These are phyloP conservation scores for Stichodactyla helianthus DNA, from an alignment of 64 coral and sea anemone genomes.

Conservation along the genomic window DNA sequence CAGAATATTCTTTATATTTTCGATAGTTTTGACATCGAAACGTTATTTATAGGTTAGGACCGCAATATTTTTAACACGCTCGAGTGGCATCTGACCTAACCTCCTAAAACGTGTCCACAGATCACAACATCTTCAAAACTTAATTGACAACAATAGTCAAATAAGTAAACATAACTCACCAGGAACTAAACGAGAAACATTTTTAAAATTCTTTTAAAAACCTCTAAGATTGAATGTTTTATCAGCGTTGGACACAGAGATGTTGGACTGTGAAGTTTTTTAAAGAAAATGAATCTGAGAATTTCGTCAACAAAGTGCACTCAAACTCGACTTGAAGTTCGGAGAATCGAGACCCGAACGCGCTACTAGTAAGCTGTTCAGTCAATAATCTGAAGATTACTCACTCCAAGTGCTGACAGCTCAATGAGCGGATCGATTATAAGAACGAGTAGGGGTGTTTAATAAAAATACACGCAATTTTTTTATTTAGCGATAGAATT, in stretches of 20 bases:
- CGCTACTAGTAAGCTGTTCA: not conserved
- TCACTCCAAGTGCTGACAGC: not conserved
- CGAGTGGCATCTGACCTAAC: not conserved
- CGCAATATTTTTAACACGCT: not conserved
- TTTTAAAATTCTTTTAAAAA: not conserved
- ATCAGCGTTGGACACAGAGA: not conserved
- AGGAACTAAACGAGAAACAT: not conserved
- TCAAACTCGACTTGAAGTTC: not conserved
- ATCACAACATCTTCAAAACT: not conserved
- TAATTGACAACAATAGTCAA: not conserved
- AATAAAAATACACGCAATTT: not conserved
- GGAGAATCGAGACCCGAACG: not conserved
- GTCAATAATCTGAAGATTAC: not conserved
- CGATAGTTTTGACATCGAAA: no score
- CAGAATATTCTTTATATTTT: no score
- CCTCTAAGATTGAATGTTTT: not conserved
- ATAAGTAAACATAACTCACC: not conserved
- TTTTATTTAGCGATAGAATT: not conserved
- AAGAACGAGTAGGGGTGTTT: not conserved
- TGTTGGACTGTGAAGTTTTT: not conserved
- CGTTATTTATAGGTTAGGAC: not conserved
- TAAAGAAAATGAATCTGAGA: not conserved
- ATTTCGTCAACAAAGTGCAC: not conserved
- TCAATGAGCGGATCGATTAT: slow-evolving; percentile 1
- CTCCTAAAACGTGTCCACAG: not conserved